Evolutionary conservation across 2,797 vertebrate genomes (phyloP), one percentile per base, ranked within the genome.

Genomic region (Notolabrus celidotus): DNA sequence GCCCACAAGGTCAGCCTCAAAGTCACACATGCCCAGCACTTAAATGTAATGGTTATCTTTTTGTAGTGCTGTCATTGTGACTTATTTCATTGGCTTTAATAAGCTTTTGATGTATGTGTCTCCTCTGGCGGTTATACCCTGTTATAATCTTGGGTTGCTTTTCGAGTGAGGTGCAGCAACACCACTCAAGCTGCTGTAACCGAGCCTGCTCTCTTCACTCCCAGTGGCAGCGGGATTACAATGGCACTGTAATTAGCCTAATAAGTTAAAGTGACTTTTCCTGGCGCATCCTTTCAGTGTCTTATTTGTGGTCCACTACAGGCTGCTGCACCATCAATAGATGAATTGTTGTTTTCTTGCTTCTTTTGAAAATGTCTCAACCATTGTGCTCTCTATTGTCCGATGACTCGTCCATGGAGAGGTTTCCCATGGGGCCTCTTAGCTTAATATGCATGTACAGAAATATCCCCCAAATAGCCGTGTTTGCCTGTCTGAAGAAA

Each of bases 41-140:
- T 89, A 80, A 86, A 89, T 75, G 65, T 79, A 88, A 89, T 84
- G 83, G 88, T 88, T 88, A 88, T 92, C 89, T 92, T 88, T 89
- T 88, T 88, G 89, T 88, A 84, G 81, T 56, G 77, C 87, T 88
- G 87, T 88, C 88, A 87, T 63, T 71, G 86, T 88, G 92, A 93
- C 76, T 90, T 89, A 91, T 92, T 88, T 86, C 82, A 58, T 69
- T 70, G 84, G 71, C 85, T 86, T 88, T 89, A 92, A 92, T 91
- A 89, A 86, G 84, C 85, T 89, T 92, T 91, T 93, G 89, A 92
- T 90, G 77, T 86, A 91, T 86, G 82, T 83, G 72, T 80, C 76
- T 77, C 61, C 73, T 71, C 71, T 47, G 29, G 27, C 53, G 74
- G 56, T 10, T 71, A n/a, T n/a, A 79, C 69, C 60, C 22, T 78